A percentile compares a stretch with the other conserved stretches of the same genome.
Evolutionary conservation across 1,140 invertebrate genomes (phyloP).

Genomic region (Calliopsis andreniformis): DNA sequence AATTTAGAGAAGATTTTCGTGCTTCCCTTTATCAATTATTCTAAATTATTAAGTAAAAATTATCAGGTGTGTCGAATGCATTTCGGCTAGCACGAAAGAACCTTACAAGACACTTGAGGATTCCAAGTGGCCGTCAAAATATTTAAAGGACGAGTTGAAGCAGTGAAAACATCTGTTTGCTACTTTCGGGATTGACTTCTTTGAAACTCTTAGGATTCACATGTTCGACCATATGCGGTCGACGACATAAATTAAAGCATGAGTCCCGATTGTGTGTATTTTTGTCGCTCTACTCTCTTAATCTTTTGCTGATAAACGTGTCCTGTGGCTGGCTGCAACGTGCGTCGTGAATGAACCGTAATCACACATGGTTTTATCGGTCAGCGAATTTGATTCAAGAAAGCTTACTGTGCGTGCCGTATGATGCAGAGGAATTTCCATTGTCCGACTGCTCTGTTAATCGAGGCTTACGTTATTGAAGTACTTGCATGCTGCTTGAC

Average conservation of each 20-base stretch:
- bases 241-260: slow-evolving; percentile 42
- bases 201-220: slow-evolving; percentile 24
- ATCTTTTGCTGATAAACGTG: slow-evolving; percentile 59
- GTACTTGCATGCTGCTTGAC: too few species aligned
- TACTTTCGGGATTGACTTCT: not conserved
- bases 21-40: too few species aligned
- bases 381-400: slow-evolving; percentile 14
- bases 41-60: not conserved
- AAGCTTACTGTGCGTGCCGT: not conserved
- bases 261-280: slow-evolving; percentile 3
- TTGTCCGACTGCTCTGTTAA: too few species aligned
- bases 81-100: not conserved
- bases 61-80: slow-evolving; percentile 33
- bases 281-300: slow-evolving; percentile 37
- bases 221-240: slow-evolving; percentile 51
- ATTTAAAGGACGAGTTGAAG: slow-evolving; percentile 47
- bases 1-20: too few species aligned
- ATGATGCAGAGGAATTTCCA: too few species aligned
- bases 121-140: slow-evolving; percentile 52
- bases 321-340: slow-evolving; percentile 25
- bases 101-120: not conserved
- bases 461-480: too few species aligned
- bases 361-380: slow-evolving; percentile 28
- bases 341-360: slow-evolving; percentile 35
- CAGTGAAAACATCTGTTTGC: slow-evolving; percentile 50